Evolutionary conservation across 2,888 invertebrate species (phyloP).

Genomic region (Troilus luridus): DNA sequence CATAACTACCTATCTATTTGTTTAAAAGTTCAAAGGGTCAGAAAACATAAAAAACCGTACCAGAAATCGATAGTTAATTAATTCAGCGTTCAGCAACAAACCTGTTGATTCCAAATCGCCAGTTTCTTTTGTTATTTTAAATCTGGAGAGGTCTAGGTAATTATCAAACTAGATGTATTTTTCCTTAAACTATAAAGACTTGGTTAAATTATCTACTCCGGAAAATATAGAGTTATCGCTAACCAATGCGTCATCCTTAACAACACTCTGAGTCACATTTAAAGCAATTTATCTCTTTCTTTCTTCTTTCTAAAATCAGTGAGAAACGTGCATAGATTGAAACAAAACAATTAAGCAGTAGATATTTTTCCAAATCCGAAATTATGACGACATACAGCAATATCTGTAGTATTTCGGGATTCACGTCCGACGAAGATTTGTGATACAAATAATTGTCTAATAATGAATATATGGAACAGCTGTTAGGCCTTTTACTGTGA

Average conservation of each 20-base stretch:
- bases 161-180: background rate
- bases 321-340: background rate
- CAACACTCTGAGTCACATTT: background rate
- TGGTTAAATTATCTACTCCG: background rate
- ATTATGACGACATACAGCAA: no score
- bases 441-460: no score
- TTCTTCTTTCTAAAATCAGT: background rate
- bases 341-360: no score
- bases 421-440: no score
- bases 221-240: background rate
- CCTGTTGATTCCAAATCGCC: background rate
- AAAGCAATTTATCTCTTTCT: background rate
- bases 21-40: background rate
- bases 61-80: background rate
- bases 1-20: background rate
- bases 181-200: background rate
- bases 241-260: background rate
- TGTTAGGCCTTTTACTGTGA: no score
- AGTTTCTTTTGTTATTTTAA: background rate
- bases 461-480: no score
- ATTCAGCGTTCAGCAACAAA: background rate
- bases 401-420: no score
- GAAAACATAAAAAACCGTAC: background rate
- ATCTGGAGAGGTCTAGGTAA: background rate
- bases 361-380: no score